Conservation (phyloP, 92 coral and sea anemone species). For the Nematostella vectensis region DNA sequence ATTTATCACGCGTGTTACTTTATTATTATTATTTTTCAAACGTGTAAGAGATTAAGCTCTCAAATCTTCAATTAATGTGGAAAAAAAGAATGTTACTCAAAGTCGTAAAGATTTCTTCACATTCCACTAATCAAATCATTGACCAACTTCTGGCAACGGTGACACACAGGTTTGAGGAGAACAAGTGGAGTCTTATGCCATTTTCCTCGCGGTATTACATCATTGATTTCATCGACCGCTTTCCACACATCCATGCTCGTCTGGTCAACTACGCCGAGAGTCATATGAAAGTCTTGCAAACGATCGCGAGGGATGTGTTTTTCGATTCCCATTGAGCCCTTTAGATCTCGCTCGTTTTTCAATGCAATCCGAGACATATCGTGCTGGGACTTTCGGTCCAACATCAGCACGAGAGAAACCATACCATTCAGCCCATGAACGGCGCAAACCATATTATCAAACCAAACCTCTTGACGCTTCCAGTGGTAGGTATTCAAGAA, state of each 20-base stretch:
- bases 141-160: constrained; percentile 23
- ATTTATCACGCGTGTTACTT: too few species aligned
- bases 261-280: constrained; percentile 52
- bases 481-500: constrained; percentile 24
- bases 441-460: constrained; percentile 41
- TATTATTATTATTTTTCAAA: too few species aligned
- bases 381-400: background rate
- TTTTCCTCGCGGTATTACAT: constrained; percentile 29
- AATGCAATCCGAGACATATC: constrained; percentile 9
- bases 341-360: constrained; percentile 32
- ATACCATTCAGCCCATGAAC: constrained; percentile 25
- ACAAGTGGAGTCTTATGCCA: constrained; percentile 39
- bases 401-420: constrained; percentile 13
- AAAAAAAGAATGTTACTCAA: too few species aligned
- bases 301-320: constrained; percentile 33
- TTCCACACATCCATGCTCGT: constrained; percentile 27
- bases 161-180: constrained; percentile 30
- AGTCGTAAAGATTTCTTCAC: too few species aligned
- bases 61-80: too few species aligned
- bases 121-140: too few species aligned
- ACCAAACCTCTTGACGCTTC: constrained; percentile 30
- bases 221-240: constrained; percentile 37
- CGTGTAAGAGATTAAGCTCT: too few species aligned
- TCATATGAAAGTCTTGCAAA: constrained; percentile 46
- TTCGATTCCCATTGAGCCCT: constrained; percentile 22